Evolutionary conservation across 2,113 vertebrate genomes (phyloP).

Genomic region (Tympanuchus pallidicinctus): DNA sequence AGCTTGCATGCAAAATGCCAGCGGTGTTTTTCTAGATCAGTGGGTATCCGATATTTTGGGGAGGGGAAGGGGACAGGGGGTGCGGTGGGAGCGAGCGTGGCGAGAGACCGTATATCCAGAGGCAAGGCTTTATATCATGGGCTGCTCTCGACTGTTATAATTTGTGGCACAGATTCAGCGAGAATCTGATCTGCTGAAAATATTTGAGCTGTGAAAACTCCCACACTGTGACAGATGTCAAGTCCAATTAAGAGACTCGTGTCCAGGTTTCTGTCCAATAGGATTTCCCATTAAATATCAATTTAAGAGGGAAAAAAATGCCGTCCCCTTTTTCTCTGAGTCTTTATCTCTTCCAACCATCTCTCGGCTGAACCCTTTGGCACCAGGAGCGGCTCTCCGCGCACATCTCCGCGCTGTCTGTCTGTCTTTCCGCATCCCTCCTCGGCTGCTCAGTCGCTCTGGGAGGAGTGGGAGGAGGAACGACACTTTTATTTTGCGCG

Average conservation of each 20-base stretch:
- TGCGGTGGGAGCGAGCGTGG: background rate
- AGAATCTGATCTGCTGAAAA: slow-evolving; percentile 83
- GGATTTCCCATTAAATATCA: slow-evolving; percentile 84
- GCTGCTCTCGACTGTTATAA: slow-evolving; percentile 77
- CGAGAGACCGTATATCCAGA: slow-evolving; percentile 58
- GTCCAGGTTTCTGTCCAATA: slow-evolving; percentile 84
- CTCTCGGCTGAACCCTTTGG: slow-evolving; percentile 76
- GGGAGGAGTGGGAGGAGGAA: slow-evolving; percentile 62
- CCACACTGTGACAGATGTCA: slow-evolving; percentile 87
- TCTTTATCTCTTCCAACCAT: slow-evolving; percentile 80
- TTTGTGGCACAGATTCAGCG: slow-evolving; percentile 81
- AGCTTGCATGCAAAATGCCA: slow-evolving; percentile 49
- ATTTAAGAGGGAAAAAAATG: slow-evolving; percentile 79
- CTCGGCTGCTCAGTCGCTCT: slow-evolving; percentile 54
- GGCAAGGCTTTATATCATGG: slow-evolving; percentile 66
- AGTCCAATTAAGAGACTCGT: slow-evolving; percentile 84
- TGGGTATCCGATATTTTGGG: slow-evolving; percentile 28
- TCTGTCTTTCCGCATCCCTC: slow-evolving; percentile 15
- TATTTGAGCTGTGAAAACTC: slow-evolving; percentile 86
- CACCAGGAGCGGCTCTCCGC: slow-evolving; percentile 71
- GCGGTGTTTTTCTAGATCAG: slow-evolving; percentile 63
- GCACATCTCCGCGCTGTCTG: slow-evolving; percentile 31
- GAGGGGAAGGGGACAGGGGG: no score
- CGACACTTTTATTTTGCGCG: slow-evolving; percentile 64
- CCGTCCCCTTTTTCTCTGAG: slow-evolving; percentile 75